Percentiles rank a stretch among this genome's conserved stretches.
Conservation (phyloP, 2,888 invertebrate species). For the Lithosia quadra region DNA sequence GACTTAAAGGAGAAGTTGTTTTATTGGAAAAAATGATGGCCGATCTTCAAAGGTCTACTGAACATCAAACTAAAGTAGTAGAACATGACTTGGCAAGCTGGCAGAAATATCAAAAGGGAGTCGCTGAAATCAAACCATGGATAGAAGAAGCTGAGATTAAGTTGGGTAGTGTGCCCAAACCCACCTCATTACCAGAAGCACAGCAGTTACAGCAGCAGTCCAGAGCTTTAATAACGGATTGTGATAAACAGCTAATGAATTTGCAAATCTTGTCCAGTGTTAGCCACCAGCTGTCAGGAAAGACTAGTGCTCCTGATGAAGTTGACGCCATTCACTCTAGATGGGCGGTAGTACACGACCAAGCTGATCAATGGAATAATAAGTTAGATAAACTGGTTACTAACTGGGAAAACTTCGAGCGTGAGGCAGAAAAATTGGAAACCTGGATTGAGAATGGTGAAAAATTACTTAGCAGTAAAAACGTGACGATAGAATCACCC, state of each 20-base stretch:
- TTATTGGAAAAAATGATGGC: constrained; percentile 92
- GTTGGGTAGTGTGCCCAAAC: constrained; percentile 91
- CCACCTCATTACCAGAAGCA: constrained; percentile 93
- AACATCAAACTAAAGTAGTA: constrained; percentile 91
- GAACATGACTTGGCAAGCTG: constrained; percentile 93
- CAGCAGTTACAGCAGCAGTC: constrained; percentile 91
- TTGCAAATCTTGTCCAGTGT: constrained; percentile 91
- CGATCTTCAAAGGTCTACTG: constrained; percentile 91
- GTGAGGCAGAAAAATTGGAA: constrained; percentile 91
- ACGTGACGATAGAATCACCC: constrained; percentile 89
- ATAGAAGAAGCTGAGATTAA: constrained; percentile 95
- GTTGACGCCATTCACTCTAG: constrained; percentile 94
- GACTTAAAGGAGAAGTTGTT: constrained; percentile 91
- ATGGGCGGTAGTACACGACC: constrained; percentile 94
- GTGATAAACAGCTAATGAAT: constrained; percentile 91
- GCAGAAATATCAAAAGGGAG: constrained; percentile 93
- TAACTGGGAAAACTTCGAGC: constrained; percentile 94
- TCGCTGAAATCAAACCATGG: constrained; percentile 95
- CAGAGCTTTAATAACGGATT: constrained; percentile 91
- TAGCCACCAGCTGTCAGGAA: constrained; percentile 91
- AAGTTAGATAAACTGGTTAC: constrained; percentile 92
- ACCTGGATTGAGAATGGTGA: constrained; percentile 92
- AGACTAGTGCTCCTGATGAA: constrained; percentile 93
- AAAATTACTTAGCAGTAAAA: constrained; percentile 86
- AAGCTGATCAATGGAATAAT: constrained; percentile 91